phyloP scores from a whole-genome alignment of 2,888 invertebrate species.

The Tryphoninae sp. region DNA sequence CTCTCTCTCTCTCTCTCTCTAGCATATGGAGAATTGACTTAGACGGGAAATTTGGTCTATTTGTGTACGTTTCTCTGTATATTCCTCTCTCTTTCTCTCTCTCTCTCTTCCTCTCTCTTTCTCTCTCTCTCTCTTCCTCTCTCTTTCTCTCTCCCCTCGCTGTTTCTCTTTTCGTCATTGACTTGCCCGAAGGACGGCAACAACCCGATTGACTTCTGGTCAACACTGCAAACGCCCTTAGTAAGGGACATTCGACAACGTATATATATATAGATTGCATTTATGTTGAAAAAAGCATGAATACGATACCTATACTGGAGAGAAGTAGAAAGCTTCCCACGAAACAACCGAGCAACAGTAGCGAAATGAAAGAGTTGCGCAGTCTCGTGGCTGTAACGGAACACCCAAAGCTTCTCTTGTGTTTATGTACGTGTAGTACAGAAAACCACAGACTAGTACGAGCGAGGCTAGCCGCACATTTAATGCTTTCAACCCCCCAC shows the following conservation, averaged over 20 bases:
- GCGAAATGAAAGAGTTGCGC: conserved; percentile 49
- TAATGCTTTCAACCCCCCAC: conserved; percentile 57
- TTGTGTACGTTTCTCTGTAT: not conserved
- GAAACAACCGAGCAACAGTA: conserved; percentile 38
- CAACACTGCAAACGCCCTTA: conserved; percentile 16
- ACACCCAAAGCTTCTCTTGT: conserved; percentile 18
- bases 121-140: not conserved
- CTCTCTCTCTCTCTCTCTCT: conserved; percentile 4
- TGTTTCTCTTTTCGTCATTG: conserved; percentile 18
- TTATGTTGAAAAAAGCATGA: not conserved
- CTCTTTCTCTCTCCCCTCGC: not conserved
- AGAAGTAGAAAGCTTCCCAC: conserved; percentile 21
- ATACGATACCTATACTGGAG: not conserved
- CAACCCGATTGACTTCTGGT: conserved; percentile 12
- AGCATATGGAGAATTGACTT: conserved; percentile 47
- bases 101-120: not conserved
- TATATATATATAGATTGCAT: not conserved
- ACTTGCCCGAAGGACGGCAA: conserved; percentile 29
- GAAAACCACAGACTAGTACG: conserved; percentile 53
- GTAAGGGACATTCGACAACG: not conserved
- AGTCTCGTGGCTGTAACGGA: conserved; percentile 28
- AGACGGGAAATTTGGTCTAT: conserved; percentile 29
- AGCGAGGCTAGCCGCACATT: conserved; percentile 40
- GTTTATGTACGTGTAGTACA: conserved; percentile 11
- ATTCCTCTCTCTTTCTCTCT: not conserved